A percentile compares a stretch with the other conserved stretches of the same genome.
Conservation (phyloP, 1,140 invertebrate genomes). For the Temnothorax curvispinosus region DNA sequence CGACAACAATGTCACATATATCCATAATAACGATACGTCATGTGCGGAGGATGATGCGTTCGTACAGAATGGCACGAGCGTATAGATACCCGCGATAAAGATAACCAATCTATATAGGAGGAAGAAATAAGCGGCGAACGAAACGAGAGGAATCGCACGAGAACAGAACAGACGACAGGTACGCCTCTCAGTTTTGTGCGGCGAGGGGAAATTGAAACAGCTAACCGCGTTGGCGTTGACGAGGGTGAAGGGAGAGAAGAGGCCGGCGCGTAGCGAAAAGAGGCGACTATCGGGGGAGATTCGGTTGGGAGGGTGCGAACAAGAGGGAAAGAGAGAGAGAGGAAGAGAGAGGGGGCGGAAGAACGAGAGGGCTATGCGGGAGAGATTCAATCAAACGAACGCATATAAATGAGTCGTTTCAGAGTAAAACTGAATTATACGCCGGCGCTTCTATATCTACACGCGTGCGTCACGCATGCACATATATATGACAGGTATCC, state of each 20-base stretch:
- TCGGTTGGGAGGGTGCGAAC: slow-evolving; percentile 46
- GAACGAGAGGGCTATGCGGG: slow-evolving; percentile 61
- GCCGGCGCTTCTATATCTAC: slow-evolving; percentile 72
- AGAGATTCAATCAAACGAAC: slow-evolving; percentile 84
- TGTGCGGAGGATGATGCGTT: neutral
- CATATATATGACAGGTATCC: slow-evolving; percentile 27
- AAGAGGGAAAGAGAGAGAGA: slow-evolving; percentile 38
- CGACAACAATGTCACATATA: slow-evolving; percentile 31
- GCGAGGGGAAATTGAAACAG: slow-evolving; percentile 83
- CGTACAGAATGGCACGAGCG: slow-evolving; percentile 21
- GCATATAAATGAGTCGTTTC: slow-evolving; percentile 84
- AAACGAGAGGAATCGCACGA: slow-evolving; percentile 40
- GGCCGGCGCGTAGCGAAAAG: slow-evolving; percentile 53
- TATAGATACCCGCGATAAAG: neutral
- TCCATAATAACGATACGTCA: slow-evolving; percentile 38
- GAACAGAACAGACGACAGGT: slow-evolving; percentile 66
- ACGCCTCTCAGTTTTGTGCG: slow-evolving; percentile 80
- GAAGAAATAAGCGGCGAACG: slow-evolving; percentile 8
- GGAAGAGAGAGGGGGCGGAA: neutral
- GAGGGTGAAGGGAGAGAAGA: slow-evolving; percentile 71
- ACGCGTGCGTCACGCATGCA: slow-evolving; percentile 39
- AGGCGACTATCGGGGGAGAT: slow-evolving; percentile 51
- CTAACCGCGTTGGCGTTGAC: slow-evolving; percentile 81
- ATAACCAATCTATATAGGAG: slow-evolving; percentile 14
- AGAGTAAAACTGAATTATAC: slow-evolving; percentile 82